Conservation (phyloP, 2,888 invertebrate genomes). For the Halictus quadricinctus region DNA sequence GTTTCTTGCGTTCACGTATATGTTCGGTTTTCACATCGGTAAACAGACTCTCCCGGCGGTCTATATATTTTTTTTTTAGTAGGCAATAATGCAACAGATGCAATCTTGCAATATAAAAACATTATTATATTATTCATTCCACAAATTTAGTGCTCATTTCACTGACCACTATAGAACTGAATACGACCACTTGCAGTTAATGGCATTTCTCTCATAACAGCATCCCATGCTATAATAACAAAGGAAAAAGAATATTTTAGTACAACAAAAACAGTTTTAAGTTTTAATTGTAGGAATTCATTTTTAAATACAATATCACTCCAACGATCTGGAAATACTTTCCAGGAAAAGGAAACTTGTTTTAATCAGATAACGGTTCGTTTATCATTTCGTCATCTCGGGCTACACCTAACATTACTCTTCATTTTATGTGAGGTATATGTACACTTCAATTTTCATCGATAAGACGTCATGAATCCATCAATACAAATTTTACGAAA, state of each 20-base stretch:
- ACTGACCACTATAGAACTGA: slow-evolving; percentile 85
- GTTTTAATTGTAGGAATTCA: neutral
- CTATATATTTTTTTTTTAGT: slow-evolving; percentile 38
- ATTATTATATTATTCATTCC: slow-evolving; percentile 57
- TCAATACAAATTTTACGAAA: neutral
- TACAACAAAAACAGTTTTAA: neutral
- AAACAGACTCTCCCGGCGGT: slow-evolving; percentile 55
- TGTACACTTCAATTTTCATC: neutral
- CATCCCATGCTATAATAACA: slow-evolving; percentile 88
- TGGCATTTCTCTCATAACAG: slow-evolving; percentile 84
- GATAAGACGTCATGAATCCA: neutral
- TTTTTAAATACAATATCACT: neutral
- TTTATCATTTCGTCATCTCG: no score
- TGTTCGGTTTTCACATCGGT: slow-evolving; percentile 55
- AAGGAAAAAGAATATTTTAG: slow-evolving; percentile 16
- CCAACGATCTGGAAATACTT: neutral
- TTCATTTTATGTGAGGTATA: neutral
- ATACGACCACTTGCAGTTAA: slow-evolving; percentile 83
- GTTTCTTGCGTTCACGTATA: slow-evolving; percentile 43
- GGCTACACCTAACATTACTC: neutral
- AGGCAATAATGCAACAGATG: slow-evolving; percentile 55
- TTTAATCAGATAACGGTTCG: no score
- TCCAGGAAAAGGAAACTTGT: no score
- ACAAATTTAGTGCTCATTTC: slow-evolving; percentile 70
- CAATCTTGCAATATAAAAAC: slow-evolving; percentile 65